Evolutionary conservation across 2,113 vertebrate species (phyloP).

Genomic region (Scytalopus superciliaris): DNA sequence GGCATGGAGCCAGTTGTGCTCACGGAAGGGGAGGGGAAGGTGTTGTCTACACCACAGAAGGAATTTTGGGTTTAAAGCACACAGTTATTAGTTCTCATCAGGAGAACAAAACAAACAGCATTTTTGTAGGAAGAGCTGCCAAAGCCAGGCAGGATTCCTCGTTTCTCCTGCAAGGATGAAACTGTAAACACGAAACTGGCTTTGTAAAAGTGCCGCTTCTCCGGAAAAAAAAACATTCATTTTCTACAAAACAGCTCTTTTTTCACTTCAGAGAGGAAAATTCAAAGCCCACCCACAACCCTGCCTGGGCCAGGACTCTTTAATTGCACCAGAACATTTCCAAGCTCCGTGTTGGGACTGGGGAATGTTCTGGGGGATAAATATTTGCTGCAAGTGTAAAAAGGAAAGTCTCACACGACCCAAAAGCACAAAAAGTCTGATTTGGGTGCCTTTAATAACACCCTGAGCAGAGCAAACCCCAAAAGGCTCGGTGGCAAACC

Average conservation of each 20-base stretch:
- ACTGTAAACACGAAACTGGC: neutral
- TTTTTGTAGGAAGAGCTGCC: neutral
- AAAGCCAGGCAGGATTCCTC: neutral
- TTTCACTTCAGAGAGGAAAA: neutral
- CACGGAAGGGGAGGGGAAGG: fast-evolving
- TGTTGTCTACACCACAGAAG: neutral
- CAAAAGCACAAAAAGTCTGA: neutral
- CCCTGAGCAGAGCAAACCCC: neutral
- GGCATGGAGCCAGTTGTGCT: fast-evolving
- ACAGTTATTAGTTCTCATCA: neutral
- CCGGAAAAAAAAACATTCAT: neutral
- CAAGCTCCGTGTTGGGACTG: neutral
- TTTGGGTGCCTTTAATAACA: neutral
- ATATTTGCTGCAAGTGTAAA: neutral
- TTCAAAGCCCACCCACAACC: neutral
- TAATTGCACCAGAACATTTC: neutral
- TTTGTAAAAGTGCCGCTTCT: neutral
- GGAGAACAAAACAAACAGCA: neutral
- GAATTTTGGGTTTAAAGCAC: neutral
- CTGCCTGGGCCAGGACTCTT: neutral
- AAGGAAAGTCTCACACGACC: neutral
- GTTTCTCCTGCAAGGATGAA: neutral
- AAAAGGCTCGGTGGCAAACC: fast-evolving
- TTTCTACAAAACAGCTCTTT: neutral
- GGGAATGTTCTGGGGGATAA: neutral